Evolutionary conservation across 2,113 vertebrate species (phyloP), one percentile per base, ranked within the genome.

Genomic region (Phaethon lepturus): DNA sequence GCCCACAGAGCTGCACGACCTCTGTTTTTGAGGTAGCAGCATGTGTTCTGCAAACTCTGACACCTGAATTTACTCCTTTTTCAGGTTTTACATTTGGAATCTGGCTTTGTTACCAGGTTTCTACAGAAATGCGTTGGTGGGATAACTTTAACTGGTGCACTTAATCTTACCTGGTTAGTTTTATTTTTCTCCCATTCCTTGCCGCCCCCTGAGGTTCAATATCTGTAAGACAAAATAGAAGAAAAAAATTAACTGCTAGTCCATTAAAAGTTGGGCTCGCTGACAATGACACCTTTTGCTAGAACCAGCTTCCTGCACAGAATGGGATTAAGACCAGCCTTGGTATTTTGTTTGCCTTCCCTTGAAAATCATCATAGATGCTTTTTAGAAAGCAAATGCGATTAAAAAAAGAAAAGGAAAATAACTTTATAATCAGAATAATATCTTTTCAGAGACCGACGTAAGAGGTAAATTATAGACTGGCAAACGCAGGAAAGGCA

Each of bases 261-360:
- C 83, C 75, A 71, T 94, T 91, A 92, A 29, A 91, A 87, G 63
- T 77, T 5, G 0, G 62, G 58, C 79, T 96, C 95, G 62, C 79
- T 96, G 86, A 80, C 81, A 90, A 92, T 76, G 68, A 84, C 56
- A 87, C 52, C 59, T 94, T 94, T 91, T 13, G 25, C 94, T 85
- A 89, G 83, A 94, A 89, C 18, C 55, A 84, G 77, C 64, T 73
- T 88, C 72, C 86, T 71, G 58, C 89, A 83, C 33, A 55, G 91
- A 80, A 74, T 66, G 66, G 83, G 82, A 93, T 92, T 90, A 92
- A 90, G 74, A 69, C 35, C n/a, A 71, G 76, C 33, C 33, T 83
- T 87, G 35, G 9, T 26, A 52, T 84, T 84, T 74, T 76, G 73
- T 74, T 90, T 76, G 40, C 45, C 42, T 92, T 90, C 19, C 44